These are phyloP conservation scores for Paradisaea rubra DNA, from an alignment of 2,113 vertebrate genomes.

Conservation along the genomic window DNA sequence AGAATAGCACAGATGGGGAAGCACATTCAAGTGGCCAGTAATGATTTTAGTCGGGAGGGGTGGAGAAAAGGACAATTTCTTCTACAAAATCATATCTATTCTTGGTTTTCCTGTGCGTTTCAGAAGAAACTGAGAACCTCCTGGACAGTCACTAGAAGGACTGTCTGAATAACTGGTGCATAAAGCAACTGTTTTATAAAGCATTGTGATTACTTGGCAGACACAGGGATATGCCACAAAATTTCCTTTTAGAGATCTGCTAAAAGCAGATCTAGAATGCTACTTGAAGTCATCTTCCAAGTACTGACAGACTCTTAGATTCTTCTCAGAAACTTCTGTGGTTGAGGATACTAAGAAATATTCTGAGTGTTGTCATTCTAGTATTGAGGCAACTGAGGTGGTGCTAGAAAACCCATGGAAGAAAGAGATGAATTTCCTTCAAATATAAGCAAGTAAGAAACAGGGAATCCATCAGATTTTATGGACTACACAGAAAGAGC, in stretches of 20 bases:
- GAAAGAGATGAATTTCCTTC: background rate
- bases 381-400: background rate
- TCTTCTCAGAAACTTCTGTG: background rate
- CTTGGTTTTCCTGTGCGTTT: background rate
- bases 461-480: background rate
- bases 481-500: background rate
- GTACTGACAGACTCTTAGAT: background rate
- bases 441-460: background rate
- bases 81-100: background rate
- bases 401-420: background rate
- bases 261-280: background rate
- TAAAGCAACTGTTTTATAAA: background rate
- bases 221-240: background rate
- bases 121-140: background rate
- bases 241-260: background rate
- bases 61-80: background rate
- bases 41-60: background rate
- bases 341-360: background rate
- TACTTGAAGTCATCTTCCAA: background rate
- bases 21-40: background rate
- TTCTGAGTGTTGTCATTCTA: background rate
- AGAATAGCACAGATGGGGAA: background rate
- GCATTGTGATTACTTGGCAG: background rate
- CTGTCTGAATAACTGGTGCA: background rate
- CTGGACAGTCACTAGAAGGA: background rate